Base-by-base conservation (phyloP, 2,888 invertebrate genomes). In the Volucella bombylans region DNA sequence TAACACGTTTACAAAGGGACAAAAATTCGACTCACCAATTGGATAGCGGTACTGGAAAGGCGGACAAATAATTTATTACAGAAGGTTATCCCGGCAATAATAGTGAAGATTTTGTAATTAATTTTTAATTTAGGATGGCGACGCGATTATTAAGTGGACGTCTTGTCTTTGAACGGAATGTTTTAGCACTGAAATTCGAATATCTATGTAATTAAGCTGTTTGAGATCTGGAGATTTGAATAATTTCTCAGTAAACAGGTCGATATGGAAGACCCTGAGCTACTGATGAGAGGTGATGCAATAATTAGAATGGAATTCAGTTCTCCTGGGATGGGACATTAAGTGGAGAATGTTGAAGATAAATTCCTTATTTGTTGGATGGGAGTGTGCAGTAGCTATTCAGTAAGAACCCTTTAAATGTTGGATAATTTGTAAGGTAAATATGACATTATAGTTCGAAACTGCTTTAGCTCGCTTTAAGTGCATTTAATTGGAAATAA, bases 41-140 rank as follows among this genome's bases (percentile, higher is more conserved):
- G 14, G 14, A 15, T n/a, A 8, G 15, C 49, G 41, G 15, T 31
- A 31, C 31, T 31, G 15, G 6, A 14, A 11, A 18, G 41, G 52
- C 38, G 57, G 6, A 31, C 14, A 14, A 64, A 18, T 68, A 68
- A 61, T 61, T 80, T 64, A 69, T 79, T 38, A 61, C 49, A n/a
- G 23, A 43, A 47, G 39, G 52, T 11, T 14, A 65, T 41, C 68
- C 31, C 14, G 52, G 68, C 61, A 39, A 64, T 73, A 64, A 69
- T 57, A 65, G 65, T 54, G 62, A 69, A 61, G 59, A 79, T 14
- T 54, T 61, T 79, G 47, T 79, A 79, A 79, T 83, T 83, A 79
- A 83, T 79, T 47, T 83, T 74, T 69, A 69, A 82, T 74, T 79
- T 73, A 31, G 47, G 39, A 41, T 8, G 47, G 14, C 72, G 79